Conservation (phyloP, 2,888 invertebrate genomes). For the Glyphotaelius pellucidus region DNA sequence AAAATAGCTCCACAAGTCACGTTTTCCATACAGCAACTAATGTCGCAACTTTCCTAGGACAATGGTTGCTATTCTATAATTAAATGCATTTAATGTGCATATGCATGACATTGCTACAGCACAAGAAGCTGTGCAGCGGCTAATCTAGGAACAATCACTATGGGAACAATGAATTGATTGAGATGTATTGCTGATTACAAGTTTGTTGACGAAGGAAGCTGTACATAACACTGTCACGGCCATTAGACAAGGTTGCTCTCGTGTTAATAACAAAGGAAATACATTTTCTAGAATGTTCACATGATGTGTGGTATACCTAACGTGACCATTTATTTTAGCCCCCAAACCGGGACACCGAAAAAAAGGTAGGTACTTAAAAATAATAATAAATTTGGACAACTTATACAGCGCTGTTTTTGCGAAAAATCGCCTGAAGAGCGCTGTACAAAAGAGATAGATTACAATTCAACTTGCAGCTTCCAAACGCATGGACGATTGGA, state of each 20-base stretch:
- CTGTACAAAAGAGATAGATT: too few relatives aligned
- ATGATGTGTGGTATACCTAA: too few relatives aligned
- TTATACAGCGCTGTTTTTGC: too few relatives aligned
- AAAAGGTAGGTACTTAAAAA: too few relatives aligned
- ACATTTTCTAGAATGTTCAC: background rate
- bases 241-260: background rate
- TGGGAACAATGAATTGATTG: background rate
- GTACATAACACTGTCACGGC: background rate
- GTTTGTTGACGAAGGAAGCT: background rate
- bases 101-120: background rate
- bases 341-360: too few relatives aligned
- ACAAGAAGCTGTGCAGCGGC: background rate
- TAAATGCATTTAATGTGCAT: background rate
- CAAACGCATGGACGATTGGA: too few relatives aligned
- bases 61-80: background rate
- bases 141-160: background rate
- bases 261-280: background rate
- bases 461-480: too few relatives aligned
- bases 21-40: background rate
- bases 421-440: too few relatives aligned
- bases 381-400: too few relatives aligned
- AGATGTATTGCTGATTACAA: background rate
- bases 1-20: background rate
- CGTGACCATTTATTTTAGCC: too few relatives aligned
- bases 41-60: background rate